These are phyloP conservation scores for Tridacna crocea DNA, from an alignment of 2,888 invertebrate genomes.

Conservation along the genomic window DNA sequence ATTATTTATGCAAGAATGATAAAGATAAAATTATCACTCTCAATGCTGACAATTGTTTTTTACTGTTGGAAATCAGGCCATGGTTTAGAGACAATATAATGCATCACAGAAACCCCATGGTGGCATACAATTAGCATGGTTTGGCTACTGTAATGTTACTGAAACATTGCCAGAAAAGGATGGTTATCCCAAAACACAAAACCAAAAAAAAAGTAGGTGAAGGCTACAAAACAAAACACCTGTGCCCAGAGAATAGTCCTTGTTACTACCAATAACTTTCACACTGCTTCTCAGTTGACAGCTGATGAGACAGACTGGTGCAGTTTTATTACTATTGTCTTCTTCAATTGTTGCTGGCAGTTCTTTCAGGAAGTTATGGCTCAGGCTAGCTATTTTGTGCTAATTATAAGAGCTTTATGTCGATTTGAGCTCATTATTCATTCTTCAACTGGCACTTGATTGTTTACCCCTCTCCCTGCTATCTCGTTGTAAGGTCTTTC, in stretches of 20 bases:
- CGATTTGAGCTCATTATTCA: conserved; percentile 25
- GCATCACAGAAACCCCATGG: no score
- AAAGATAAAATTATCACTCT: no score
- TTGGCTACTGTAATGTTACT: no score
- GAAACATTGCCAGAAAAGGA: no score
- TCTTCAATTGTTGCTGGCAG: conserved; percentile 28
- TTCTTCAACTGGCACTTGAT: conserved; percentile 20
- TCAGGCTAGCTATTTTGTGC: conserved; percentile 19
- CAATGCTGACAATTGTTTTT: no score
- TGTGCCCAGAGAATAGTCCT: conserved; percentile 1
- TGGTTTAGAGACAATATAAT: no score
- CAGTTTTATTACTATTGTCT: conserved; percentile 29
- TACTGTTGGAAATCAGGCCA: no score
- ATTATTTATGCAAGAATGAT: no score
- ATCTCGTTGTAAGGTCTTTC: neutral
- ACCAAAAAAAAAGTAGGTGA: no score
- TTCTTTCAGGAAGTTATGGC: conserved; percentile 15
- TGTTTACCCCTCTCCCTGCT: conserved; percentile 7
- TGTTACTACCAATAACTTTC: conserved; percentile 10
- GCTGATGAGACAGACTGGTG: conserved; percentile 26
- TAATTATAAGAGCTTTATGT: conserved; percentile 28
- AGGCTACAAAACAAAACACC: neutral
- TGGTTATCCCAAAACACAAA: no score
- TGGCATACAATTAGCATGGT: no score
- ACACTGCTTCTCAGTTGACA: conserved; percentile 11